A percentile compares a stretch with the other conserved stretches of the same genome.
Evolutionary conservation across 2,797 vertebrate species (phyloP).

Genomic region (Periparus ater): DNA sequence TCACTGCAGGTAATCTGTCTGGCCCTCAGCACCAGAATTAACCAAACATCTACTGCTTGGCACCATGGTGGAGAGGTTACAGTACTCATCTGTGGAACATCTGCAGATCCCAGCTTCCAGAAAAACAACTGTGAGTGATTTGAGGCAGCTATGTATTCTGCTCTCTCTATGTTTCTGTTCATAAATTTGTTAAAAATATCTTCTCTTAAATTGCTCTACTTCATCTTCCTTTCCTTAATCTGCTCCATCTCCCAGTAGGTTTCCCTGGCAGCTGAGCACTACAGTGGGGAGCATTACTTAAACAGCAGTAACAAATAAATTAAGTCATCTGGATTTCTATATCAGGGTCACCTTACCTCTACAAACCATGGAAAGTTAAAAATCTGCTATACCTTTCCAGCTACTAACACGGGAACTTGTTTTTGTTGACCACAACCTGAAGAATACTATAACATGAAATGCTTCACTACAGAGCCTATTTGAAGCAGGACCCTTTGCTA

Average conservation of each 20-base stretch:
- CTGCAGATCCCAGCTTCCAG: background rate
- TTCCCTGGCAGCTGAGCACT: background rate
- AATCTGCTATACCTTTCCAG: background rate
- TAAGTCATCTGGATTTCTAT: constrained; percentile 12
- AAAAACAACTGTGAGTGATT: background rate
- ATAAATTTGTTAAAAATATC: background rate
- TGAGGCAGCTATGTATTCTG: background rate
- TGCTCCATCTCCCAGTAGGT: background rate
- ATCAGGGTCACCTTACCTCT: constrained; percentile 16
- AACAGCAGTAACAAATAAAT: constrained; percentile 30
- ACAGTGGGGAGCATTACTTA: background rate
- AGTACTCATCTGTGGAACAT: background rate
- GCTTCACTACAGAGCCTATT: background rate
- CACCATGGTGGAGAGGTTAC: background rate
- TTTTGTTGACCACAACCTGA: background rate
- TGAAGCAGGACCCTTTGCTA: background rate
- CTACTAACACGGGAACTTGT: background rate
- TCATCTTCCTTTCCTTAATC: background rate
- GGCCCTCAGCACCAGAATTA: background rate
- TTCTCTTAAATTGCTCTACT: background rate
- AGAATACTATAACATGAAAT: background rate
- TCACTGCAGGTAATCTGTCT: background rate
- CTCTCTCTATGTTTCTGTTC: background rate
- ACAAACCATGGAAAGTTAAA: background rate
- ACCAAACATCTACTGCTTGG: background rate